Evolutionary conservation across 2,888 invertebrate species (phyloP), one percentile per base, ranked within the genome.

Genomic region (Oxytorus armatus): DNA sequence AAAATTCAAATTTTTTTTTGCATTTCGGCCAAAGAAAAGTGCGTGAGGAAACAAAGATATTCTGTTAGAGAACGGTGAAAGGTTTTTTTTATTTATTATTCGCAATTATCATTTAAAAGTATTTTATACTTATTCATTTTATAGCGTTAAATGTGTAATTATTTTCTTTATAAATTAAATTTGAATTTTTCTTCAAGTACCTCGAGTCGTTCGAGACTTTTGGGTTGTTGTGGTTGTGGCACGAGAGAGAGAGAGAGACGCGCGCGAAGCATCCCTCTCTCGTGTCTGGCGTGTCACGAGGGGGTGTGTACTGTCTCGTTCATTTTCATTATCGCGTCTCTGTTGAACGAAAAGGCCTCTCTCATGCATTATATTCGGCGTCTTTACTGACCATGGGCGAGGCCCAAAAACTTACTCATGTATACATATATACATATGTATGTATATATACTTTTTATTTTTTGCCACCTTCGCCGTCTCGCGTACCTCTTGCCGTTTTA

Each of bases 251-350:
- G 29, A 7, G 44, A 25, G 44, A 61, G 25, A 66, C 47, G 21
- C 18, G 80, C 82, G 79, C 47, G 70, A 14, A 78, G 75, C 85
- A 82, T 84, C 85, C 82, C 83, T 83, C 65, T 74, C 63, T 83
- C 74, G 76, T 57, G 78, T 68, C 72, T 59, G 66, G 59, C 53
- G 68, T 68, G 59, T 66, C 55, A 57, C 39, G 75, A 77, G 82
- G 72, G 81, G 83, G 82, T 83, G 82, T 83, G 81, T 69, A 74
- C 83, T 68, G 74, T 85, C 88, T 87, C 86, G 86, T 88, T 86
- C 81, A 85, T 88, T 86, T 86, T 82, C 87, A 85, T 87, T 85
- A 83, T 69, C 74, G 77, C 61, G 59, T 65, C 49, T 66, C 42
- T 44, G 44, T 65, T 68, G 14, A 47, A 18, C 39, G 47, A 51